Percentiles rank a stretch among this genome's conserved stretches.
phyloP scores from a whole-genome alignment of 2,888 invertebrate genomes.

The Ichneumoninae sp. region DNA sequence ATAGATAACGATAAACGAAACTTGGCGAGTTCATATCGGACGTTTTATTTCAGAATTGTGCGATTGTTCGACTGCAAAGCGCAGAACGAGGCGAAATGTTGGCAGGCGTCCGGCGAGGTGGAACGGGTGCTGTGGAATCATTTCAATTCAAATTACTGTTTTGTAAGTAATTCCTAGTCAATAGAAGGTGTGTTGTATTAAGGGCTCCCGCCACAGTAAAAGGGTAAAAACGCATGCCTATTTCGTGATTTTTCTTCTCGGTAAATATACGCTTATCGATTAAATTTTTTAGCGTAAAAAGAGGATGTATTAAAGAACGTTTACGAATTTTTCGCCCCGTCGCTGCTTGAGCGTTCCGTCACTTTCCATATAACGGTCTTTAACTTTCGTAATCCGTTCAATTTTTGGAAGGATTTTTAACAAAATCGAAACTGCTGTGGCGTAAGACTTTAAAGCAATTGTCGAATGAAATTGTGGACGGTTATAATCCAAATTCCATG shows the following conservation, averaged over 20 bases:
- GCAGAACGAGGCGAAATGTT: constrained; percentile 87
- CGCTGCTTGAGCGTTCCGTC: no score
- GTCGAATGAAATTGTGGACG: no score
- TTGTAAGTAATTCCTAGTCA: constrained; percentile 85
- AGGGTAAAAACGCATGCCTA: not conserved
- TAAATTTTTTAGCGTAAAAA: no score
- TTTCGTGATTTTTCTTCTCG: no score
- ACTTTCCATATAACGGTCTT: no score
- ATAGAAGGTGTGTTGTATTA: not conserved
- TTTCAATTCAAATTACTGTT: constrained; percentile 91
- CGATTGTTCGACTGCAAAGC: constrained; percentile 93
- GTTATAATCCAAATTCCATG: constrained; percentile 12
- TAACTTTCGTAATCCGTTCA: no score
- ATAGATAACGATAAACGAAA: constrained; percentile 3
- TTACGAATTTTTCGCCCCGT: no score
- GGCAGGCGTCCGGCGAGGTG: constrained; percentile 91
- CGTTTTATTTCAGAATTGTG: constrained; percentile 86
- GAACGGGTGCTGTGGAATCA: constrained; percentile 95
- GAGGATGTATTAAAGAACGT: no score
- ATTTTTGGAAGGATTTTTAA: no score
- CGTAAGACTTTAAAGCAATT: no score
- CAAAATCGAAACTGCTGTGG: no score
- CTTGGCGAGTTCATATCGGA: not conserved
- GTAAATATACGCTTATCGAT: no score
- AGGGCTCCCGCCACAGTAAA: not conserved